These are phyloP conservation scores for Stenodema calcarata DNA, from an alignment of 2,888 invertebrate genomes.

Conservation along the genomic window DNA sequence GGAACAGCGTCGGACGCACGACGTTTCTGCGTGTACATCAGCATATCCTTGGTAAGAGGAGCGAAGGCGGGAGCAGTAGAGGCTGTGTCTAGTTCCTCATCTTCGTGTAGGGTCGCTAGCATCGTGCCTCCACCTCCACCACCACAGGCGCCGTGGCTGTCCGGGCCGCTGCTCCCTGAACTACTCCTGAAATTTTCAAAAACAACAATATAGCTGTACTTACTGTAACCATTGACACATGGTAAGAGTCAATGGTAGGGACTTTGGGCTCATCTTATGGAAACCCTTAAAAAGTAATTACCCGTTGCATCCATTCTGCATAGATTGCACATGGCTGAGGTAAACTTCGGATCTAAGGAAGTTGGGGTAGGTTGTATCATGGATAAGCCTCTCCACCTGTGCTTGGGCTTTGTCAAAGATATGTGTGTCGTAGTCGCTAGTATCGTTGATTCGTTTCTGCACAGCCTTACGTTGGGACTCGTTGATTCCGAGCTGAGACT, in stretches of 20 bases:
- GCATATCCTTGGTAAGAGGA: conserved; percentile 78
- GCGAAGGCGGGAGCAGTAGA: conserved; percentile 62
- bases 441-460: conserved; percentile 66
- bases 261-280: too few relatives aligned
- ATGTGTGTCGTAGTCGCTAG: conserved; percentile 70
- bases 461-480: conserved; percentile 70
- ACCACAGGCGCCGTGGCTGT: conserved; percentile 51
- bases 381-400: conserved; percentile 83
- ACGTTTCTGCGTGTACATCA: conserved; percentile 80
- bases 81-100: conserved; percentile 68
- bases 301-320: conserved; percentile 57
- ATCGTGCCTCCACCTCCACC: background rate
- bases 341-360: conserved; percentile 93
- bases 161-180: conserved; percentile 60
- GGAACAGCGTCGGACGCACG: conserved; percentile 69
- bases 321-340: conserved; percentile 80
- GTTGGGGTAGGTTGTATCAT: conserved; percentile 87
- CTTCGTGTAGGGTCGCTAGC: conserved; percentile 87
- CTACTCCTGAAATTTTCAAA: conserved; percentile 56
- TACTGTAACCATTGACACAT: too few relatives aligned
- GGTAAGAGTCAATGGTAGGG: too few relatives aligned
- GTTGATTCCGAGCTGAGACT: conserved; percentile 66
- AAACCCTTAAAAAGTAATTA: too few relatives aligned
- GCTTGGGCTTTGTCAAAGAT: conserved; percentile 86
- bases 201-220: too few relatives aligned